phyloP scores from a whole-genome alignment of 2,113 vertebrate species.

The Chloroceryle aenea region DNA sequence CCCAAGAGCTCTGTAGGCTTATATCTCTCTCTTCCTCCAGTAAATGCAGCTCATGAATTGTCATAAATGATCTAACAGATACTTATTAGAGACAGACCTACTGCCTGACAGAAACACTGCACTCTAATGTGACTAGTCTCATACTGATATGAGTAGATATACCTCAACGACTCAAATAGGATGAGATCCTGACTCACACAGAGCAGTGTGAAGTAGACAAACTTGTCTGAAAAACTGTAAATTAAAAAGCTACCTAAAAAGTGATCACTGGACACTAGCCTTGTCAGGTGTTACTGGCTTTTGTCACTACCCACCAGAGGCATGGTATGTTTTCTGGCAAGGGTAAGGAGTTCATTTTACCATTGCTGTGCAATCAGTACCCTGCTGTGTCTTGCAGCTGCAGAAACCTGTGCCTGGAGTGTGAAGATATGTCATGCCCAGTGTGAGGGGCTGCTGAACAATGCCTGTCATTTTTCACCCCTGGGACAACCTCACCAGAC shows the following conservation, averaged over 20 bases:
- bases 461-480: background rate
- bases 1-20: background rate
- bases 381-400: background rate
- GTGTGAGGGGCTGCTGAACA: background rate
- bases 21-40: background rate
- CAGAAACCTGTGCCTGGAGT: background rate
- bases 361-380: background rate
- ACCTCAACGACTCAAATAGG: background rate
- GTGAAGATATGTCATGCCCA: accelerated
- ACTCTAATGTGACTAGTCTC: background rate
- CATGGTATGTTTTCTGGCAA: background rate
- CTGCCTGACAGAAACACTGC: background rate
- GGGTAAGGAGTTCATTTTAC: accelerated
- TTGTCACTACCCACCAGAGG: background rate
- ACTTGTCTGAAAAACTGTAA: background rate
- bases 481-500: accelerated
- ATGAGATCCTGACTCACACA: background rate
- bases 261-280: background rate
- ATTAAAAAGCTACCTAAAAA: background rate
- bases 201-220: background rate
- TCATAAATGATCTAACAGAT: background rate
- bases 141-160: background rate
- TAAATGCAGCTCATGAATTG: background rate
- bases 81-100: background rate
- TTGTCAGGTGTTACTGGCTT: background rate